Conservation (phyloP, 2,113 vertebrate species). For the Cochlearius cochlearius region DNA sequence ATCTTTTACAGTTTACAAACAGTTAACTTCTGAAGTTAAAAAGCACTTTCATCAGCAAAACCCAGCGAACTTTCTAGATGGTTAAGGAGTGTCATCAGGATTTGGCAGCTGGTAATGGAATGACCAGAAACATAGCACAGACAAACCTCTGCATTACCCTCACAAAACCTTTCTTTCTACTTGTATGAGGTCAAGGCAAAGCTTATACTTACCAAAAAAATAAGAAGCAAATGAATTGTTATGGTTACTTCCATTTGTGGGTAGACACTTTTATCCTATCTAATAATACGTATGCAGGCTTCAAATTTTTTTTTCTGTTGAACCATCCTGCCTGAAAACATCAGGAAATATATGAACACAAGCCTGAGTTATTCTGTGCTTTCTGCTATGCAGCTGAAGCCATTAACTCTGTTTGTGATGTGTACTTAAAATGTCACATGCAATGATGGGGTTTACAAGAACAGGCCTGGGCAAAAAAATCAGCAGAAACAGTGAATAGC, state of each 20-base stretch:
- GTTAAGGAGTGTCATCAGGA: background rate
- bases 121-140: background rate
- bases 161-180: background rate
- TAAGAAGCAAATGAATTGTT: background rate
- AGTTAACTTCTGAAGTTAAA: background rate
- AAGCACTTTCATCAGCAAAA: background rate
- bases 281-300: background rate
- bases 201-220: background rate
- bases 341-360: background rate
- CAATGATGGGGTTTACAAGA: background rate
- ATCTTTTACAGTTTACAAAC: background rate
- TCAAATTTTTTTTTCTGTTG: background rate
- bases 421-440: background rate
- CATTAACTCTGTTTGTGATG: background rate
- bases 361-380: background rate
- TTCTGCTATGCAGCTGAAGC: background rate
- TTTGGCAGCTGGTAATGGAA: background rate
- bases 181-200: background rate
- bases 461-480: background rate
- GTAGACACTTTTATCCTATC: background rate
- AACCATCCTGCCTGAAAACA: background rate
- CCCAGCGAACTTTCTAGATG: background rate
- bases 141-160: background rate
- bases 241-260: background rate
- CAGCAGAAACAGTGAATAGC: background rate